Conservation (phyloP, 2,888 invertebrate genomes). For the Leptopilina syphax region DNA sequence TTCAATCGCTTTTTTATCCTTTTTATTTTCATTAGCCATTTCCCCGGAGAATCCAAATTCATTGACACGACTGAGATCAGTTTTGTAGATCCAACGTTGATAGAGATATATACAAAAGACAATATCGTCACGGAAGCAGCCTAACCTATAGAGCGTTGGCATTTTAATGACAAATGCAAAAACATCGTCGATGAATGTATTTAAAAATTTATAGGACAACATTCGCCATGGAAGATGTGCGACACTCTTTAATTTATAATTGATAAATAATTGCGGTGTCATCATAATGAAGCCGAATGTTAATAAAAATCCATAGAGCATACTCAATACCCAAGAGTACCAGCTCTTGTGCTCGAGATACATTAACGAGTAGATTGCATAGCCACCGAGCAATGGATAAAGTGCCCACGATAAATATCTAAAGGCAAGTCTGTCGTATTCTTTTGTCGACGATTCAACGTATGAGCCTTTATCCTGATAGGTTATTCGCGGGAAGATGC, state of each 20-base stretch:
- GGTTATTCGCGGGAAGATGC: conserved; percentile 87
- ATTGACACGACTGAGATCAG: conserved; percentile 95
- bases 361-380: conserved; percentile 95
- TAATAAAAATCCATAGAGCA: conserved; percentile 97
- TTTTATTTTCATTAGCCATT: conserved; percentile 82
- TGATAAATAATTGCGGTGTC: conserved; percentile 99
- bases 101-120: conserved; percentile 99
- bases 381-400: conserved; percentile 95
- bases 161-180: conserved; percentile 99
- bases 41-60: conserved; percentile 99
- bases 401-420: conserved; percentile 95
- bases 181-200: conserved; percentile 99
- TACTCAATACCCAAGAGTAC: conserved; percentile 98
- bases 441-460: conserved; percentile 93
- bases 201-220: conserved; percentile 99
- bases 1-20: conserved; percentile 55
- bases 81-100: conserved; percentile 99
- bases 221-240: conserved; percentile 99
- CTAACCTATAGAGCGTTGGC: conserved; percentile 98
- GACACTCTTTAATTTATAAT: conserved; percentile 99
- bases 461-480: conserved; percentile 98
- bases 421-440: conserved; percentile 97
- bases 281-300: conserved; percentile 99
- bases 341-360: conserved; percentile 99
- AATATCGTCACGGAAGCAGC: conserved; percentile 99